These are phyloP conservation scores for Sphinx pinastri DNA, from an alignment of 2,888 invertebrate genomes.

Conservation along the genomic window DNA sequence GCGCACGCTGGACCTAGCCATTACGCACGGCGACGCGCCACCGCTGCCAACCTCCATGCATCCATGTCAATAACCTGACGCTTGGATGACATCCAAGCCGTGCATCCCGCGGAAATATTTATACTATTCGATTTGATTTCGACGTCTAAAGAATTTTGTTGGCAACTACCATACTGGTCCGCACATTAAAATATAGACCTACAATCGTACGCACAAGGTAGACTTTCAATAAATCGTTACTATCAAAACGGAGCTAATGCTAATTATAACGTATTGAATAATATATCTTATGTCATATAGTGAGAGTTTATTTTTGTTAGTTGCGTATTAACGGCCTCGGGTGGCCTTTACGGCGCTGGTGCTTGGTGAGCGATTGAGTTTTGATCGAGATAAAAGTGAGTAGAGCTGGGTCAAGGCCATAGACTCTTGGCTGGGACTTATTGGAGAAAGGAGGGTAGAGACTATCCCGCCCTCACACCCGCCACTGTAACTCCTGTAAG, in stretches of 20 bases:
- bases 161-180: background rate
- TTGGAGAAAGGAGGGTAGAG: background rate
- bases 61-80: slow-evolving; percentile 48
- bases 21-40: slow-evolving; percentile 30
- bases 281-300: background rate
- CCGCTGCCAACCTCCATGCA: slow-evolving; percentile 42
- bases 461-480: no score
- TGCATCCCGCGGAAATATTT: slow-evolving; percentile 10
- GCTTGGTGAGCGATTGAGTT: slow-evolving; percentile 7
- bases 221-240: background rate
- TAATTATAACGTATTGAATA: background rate
- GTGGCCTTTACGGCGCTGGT: slow-evolving; percentile 3
- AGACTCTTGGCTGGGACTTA: background rate
- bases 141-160: slow-evolving; percentile 12
- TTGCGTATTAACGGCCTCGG: background rate
- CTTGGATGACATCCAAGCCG: slow-evolving; percentile 46
- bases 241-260: background rate
- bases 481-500: no score
- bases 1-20: background rate
- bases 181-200: background rate
- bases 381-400: slow-evolving; percentile 18
- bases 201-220: no score
- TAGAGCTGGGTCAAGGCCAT: slow-evolving; percentile 16
- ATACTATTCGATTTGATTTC: slow-evolving; percentile 16
- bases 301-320: slow-evolving; percentile 1